These are phyloP conservation scores for Abscondita cerata DNA, from an alignment of 2,888 invertebrate species.

Conservation along the genomic window DNA sequence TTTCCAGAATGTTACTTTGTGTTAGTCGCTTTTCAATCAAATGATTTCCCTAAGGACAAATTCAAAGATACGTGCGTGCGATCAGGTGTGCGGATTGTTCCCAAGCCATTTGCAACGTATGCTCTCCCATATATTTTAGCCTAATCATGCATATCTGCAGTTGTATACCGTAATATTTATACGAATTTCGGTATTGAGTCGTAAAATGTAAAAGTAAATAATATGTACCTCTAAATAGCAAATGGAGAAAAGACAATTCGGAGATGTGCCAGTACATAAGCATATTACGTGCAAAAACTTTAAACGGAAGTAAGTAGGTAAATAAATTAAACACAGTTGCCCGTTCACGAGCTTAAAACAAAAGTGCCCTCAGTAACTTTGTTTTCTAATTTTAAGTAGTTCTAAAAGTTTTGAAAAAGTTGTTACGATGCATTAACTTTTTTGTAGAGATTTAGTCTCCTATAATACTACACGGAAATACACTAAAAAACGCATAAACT, in stretches of 20 bases:
- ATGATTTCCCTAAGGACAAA: slow-evolving; percentile 50
- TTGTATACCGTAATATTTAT: slow-evolving; percentile 2
- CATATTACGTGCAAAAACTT: slow-evolving; percentile 42
- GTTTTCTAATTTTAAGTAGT: slow-evolving; percentile 50
- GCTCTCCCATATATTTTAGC: slow-evolving; percentile 12
- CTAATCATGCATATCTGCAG: neutral
- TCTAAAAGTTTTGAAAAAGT: slow-evolving; percentile 46
- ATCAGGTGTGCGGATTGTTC: slow-evolving; percentile 40
- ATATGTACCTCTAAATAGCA: slow-evolving; percentile 20
- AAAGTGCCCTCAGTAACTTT: slow-evolving; percentile 49
- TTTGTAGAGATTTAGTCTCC: slow-evolving; percentile 51
- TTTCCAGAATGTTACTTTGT: slow-evolving; percentile 40
- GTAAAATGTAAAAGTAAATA: neutral
- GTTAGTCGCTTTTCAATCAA: slow-evolving; percentile 48
- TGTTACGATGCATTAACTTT: slow-evolving; percentile 50
- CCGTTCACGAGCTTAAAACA: slow-evolving; percentile 39
- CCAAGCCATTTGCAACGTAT: slow-evolving; percentile 25
- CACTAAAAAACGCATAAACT: slow-evolving; percentile 47
- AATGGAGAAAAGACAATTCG: slow-evolving; percentile 41
- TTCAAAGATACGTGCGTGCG: slow-evolving; percentile 41
- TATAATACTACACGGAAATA: slow-evolving; percentile 51
- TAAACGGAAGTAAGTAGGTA: slow-evolving; percentile 42
- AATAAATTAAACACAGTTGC: slow-evolving; percentile 33
- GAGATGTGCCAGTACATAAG: slow-evolving; percentile 42
- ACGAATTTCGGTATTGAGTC: neutral